These are phyloP conservation scores for Rhodinocichla rosea DNA, from an alignment of 2,113 vertebrate genomes.

Conservation along the genomic window DNA sequence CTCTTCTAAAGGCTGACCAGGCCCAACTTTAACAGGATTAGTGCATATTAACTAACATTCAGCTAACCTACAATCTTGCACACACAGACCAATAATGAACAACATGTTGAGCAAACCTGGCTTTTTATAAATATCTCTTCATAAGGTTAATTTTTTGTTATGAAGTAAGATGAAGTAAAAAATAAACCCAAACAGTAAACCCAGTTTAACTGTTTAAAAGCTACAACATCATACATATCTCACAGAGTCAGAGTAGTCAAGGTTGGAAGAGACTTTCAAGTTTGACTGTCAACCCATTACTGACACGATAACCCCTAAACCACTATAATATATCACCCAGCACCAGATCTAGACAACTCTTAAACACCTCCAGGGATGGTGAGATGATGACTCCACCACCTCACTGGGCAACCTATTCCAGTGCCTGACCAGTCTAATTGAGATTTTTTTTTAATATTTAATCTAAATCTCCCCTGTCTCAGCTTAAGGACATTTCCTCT, in stretches of 20 bases:
- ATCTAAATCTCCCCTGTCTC: neutral
- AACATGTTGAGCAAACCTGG: neutral
- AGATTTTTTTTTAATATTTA: neutral
- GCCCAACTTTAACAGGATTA: neutral
- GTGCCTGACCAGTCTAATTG: neutral
- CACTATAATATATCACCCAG: neutral
- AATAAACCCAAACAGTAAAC: neutral
- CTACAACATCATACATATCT: neutral
- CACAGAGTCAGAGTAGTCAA: neutral
- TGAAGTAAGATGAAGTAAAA: neutral
- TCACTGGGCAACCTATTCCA: neutral
- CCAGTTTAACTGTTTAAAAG: neutral
- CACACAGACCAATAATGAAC: neutral
- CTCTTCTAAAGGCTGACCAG: neutral
- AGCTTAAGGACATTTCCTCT: neutral
- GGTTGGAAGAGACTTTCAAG: neutral
- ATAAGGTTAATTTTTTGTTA: neutral
- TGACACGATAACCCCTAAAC: neutral
- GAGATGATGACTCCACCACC: neutral
- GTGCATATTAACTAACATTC: neutral
- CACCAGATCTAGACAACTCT: no score
- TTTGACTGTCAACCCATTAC: neutral
- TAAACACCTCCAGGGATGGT: neutral
- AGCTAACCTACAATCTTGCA: neutral
- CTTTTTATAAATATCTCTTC: neutral